phyloP scores from a whole-genome alignment of 2,888 invertebrate genomes.

The Lepas anatifera region DNA sequence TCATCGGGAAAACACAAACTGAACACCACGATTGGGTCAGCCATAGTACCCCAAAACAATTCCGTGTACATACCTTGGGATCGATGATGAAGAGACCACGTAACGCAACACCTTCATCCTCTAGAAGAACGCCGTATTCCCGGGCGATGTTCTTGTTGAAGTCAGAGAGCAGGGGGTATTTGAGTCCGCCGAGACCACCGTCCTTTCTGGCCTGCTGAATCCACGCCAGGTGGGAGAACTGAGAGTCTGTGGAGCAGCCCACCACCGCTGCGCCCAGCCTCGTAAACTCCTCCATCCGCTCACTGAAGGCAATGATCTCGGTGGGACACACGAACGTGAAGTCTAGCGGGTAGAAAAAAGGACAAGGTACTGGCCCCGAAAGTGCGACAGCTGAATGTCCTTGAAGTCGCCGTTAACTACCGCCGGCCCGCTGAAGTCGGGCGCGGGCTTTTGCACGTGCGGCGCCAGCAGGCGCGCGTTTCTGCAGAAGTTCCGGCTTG shows the following conservation, averaged over 20 bases:
- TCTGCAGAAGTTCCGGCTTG: no score
- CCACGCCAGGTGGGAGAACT: conserved; percentile 94
- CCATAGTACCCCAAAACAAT: no score
- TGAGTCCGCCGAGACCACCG: conserved; percentile 76
- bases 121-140: conserved; percentile 75
- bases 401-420: not conserved
- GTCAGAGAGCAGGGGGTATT: conserved; percentile 80
- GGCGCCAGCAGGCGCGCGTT: no score
- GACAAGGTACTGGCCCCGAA: not conserved
- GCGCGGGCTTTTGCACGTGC: not conserved
- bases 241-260: conserved; percentile 91
- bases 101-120: conserved; percentile 68
- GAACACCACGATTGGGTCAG: no score
- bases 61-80: conserved; percentile 30
- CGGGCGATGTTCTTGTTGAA: conserved; percentile 71
- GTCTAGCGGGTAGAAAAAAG: not conserved
- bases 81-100: conserved; percentile 84
- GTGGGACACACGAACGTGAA: conserved; percentile 25
- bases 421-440: not conserved
- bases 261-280: conserved; percentile 69
- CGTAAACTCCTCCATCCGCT: conserved; percentile 50
- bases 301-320: conserved; percentile 25
- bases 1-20: no score
- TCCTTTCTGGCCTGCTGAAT: conserved; percentile 69
- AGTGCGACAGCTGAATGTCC: not conserved